A percentile compares a stretch with the other conserved stretches of the same genome.
Conservation (phyloP, 2,113 vertebrate species). For the Toxotes chatareus region DNA sequence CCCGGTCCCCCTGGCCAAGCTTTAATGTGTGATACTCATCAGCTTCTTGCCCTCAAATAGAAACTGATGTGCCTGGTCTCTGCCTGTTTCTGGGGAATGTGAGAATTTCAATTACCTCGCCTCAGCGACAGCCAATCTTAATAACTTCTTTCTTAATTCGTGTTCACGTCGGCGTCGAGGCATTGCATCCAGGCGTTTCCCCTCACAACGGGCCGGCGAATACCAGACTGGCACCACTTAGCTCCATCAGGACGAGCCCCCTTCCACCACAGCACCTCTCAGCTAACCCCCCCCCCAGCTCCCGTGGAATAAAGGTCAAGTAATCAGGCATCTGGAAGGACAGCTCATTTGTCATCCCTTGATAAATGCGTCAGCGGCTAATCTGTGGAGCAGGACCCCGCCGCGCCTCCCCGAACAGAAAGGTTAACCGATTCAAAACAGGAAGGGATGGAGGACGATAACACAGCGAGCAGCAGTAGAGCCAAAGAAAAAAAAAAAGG, state of each 20-base stretch:
- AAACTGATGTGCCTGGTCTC: slow-evolving; percentile 43
- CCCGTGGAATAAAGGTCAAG: slow-evolving; percentile 73
- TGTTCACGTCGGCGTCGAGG: slow-evolving; percentile 43
- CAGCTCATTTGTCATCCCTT: slow-evolving; percentile 77
- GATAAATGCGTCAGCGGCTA: slow-evolving; percentile 72
- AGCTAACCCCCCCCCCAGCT: slow-evolving; percentile 39
- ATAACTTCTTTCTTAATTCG: slow-evolving; percentile 61
- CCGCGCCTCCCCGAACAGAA: slow-evolving; percentile 50
- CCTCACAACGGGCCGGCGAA: slow-evolving; percentile 38
- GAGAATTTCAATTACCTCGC: slow-evolving; percentile 65
- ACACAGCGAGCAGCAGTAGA: background rate
- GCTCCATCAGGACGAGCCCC: slow-evolving; percentile 35
- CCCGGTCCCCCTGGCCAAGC: background rate
- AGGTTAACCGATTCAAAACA: slow-evolving; percentile 72
- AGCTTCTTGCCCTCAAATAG: slow-evolving; percentile 54
- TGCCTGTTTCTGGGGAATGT: slow-evolving; percentile 47
- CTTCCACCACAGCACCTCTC: slow-evolving; percentile 4
- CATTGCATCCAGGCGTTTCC: slow-evolving; percentile 47
- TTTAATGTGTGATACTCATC: slow-evolving; percentile 65
- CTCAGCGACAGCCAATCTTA: slow-evolving; percentile 57
- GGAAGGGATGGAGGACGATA: slow-evolving; percentile 41
- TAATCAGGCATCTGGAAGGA: slow-evolving; percentile 75
- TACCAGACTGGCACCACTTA: slow-evolving; percentile 62
- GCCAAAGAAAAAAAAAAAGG: background rate
- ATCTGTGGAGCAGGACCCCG: slow-evolving; percentile 69